Conservation (phyloP, 1,140 invertebrate species). For the Drosophila pectinifera region DNA sequence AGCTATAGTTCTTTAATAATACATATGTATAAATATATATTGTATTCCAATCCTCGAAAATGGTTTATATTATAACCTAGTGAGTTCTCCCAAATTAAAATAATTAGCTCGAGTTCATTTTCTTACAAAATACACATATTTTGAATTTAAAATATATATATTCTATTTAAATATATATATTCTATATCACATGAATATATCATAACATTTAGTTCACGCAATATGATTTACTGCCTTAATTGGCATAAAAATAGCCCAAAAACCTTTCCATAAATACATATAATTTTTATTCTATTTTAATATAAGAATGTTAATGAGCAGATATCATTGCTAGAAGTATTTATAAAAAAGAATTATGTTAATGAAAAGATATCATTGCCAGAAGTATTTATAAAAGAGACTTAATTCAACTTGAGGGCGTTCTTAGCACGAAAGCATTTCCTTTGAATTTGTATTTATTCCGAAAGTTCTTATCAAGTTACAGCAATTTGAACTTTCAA, state of each 20-base stretch:
- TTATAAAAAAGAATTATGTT: not conserved
- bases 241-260: constrained; percentile 1
- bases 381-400: too few species aligned
- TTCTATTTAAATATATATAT: not conserved
- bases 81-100: too few species aligned
- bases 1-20: not conserved
- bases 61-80: too few species aligned
- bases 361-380: too few species aligned
- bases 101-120: too few species aligned
- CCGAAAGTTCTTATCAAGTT: constrained; percentile 12
- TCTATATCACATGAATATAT: too few species aligned
- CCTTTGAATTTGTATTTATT: not conserved
- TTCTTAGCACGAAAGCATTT: not conserved
- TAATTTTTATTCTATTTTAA: constrained; percentile 6
- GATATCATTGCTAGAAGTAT: not conserved
- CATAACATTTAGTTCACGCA: not conserved
- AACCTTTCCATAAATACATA: not conserved
- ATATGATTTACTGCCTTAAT: not conserved
- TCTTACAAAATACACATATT: too few species aligned
- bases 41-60: not conserved
- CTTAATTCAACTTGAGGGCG: too few species aligned
- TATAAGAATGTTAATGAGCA: constrained; percentile 1
- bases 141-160: not conserved
- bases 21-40: not conserved
- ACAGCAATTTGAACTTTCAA: constrained; percentile 22